Base-by-base conservation (phyloP, 2,113 vertebrate species). In the Mastomys coucha region DNA sequence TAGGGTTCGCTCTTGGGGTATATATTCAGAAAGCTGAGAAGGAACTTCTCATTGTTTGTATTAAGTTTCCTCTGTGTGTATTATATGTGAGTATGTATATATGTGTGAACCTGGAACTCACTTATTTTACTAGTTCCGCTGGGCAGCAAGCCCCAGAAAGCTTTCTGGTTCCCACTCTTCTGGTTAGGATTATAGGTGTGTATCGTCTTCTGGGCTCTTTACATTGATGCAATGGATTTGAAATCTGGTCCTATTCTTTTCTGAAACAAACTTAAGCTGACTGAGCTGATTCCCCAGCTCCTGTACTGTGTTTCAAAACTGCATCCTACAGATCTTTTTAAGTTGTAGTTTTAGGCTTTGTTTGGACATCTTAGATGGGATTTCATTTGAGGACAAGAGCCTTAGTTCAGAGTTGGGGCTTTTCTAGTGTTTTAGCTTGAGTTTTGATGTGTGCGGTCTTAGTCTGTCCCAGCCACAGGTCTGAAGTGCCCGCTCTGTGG, bases 301-400 rank as follows among this genome's bases (percentile, higher is more conserved):
- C 75, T 69, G 26, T 10, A 81, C 45, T 51, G 42, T 67, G 17
- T 81, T 51, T 87, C n/a, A 22, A 51, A 69, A 81, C 20, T 96
- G n/a, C 80, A 8, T 3, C 31, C 8, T 42, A 10, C 8, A 56
- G 11, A 31, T 69, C 33, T 69, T 76, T 93, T 76, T 42, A 70
- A 17, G 51, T 84, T 69, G 51, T 93, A n/a, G n/a, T 70, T 67
- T 82, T 96, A 90, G 87, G 39, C 49, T 91, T 82, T 88, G 73
- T 93, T 82, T 82, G 88, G 49, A n/a, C 76, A 24, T 70, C 53
- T 91, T 91, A 6, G 73, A 63, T 75, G 33, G 45, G 60, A 2
- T 39, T 20, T 56, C 65, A 67, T 45, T 93, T n/a, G 81, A 73
- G 24, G 8, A 76, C 42, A 26, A 39, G 16, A 16, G 75, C 17